These are phyloP conservation scores for Gymnocephalus cernua DNA, from an alignment of 2,113 vertebrate genomes.

Conservation along the genomic window DNA sequence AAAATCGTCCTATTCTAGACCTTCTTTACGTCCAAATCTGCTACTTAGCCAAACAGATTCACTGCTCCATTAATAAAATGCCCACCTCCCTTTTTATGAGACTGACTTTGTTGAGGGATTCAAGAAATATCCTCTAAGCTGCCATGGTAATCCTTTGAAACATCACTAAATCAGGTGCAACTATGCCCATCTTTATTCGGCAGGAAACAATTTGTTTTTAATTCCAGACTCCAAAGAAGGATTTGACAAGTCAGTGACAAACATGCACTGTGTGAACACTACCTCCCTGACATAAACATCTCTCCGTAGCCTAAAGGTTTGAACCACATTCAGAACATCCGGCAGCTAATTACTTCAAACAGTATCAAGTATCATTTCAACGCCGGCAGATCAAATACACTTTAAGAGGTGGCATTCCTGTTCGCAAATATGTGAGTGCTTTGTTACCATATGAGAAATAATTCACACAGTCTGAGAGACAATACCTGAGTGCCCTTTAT, in stretches of 20 bases:
- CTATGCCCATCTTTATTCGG: not conserved
- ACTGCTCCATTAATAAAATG: constrained; percentile 15
- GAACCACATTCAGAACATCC: not conserved
- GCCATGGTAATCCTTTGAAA: constrained; percentile 13
- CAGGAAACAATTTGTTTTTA: not conserved
- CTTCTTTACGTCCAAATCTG: constrained; percentile 22
- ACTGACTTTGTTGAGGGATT: not conserved
- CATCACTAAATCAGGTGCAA: constrained; percentile 5
- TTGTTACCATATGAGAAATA: too few species aligned
- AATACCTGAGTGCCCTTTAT: not conserved
- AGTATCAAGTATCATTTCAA: too few species aligned
- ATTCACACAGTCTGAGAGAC: not conserved
- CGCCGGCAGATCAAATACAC: too few species aligned
- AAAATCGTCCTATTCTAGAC: not conserved
- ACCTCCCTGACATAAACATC: too few species aligned
- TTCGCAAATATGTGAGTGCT: too few species aligned
- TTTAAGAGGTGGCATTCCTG: not conserved
- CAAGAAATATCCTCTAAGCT: too few species aligned
- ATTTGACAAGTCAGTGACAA: not conserved
- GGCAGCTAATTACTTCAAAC: not conserved
- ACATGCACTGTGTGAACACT: too few species aligned
- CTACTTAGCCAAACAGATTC: constrained; percentile 4
- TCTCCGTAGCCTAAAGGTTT: too few species aligned
- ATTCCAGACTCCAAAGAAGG: constrained; percentile 15
- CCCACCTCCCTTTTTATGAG: not conserved